Evolutionary conservation across 2,113 vertebrate genomes (phyloP).

Genomic region (Eulemur rufifrons): DNA sequence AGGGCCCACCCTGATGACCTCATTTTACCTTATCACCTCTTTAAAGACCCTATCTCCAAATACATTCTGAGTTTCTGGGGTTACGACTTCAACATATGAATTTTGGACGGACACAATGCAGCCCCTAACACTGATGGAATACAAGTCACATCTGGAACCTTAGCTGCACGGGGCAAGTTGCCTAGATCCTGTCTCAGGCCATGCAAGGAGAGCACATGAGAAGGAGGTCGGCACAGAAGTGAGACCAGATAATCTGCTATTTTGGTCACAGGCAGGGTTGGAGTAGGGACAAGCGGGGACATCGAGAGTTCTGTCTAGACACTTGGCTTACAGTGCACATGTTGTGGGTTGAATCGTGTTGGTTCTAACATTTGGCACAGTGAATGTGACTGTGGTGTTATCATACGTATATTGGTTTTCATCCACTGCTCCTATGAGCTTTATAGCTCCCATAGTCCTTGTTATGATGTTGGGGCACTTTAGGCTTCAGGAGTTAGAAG

Average conservation of each 20-base stretch:
- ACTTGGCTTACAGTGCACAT: neutral
- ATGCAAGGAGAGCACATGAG: neutral
- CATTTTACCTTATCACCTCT: neutral
- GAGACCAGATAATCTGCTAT: too few species aligned
- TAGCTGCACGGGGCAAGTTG: neutral
- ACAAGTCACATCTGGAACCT: too few species aligned
- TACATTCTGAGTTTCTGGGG: too few species aligned
- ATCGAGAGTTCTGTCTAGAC: neutral
- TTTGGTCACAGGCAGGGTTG: neutral
- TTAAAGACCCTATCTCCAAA: too few species aligned
- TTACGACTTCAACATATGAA: neutral
- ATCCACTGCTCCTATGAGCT: too few species aligned
- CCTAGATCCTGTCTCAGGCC: neutral
- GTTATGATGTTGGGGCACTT: too few species aligned
- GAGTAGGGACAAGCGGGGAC: neutral
- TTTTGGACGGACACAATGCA: too few species aligned
- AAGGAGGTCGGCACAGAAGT: neutral
- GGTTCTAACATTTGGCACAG: neutral
- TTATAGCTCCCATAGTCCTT: too few species aligned
- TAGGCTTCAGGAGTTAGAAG: too few species aligned
- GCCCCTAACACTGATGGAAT: too few species aligned
- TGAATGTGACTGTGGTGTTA: neutral
- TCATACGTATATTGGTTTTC: too few species aligned
- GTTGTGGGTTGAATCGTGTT: neutral
- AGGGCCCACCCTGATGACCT: neutral